Conservation (phyloP, 2,797 vertebrate species). For the Falco berigora region DNA sequence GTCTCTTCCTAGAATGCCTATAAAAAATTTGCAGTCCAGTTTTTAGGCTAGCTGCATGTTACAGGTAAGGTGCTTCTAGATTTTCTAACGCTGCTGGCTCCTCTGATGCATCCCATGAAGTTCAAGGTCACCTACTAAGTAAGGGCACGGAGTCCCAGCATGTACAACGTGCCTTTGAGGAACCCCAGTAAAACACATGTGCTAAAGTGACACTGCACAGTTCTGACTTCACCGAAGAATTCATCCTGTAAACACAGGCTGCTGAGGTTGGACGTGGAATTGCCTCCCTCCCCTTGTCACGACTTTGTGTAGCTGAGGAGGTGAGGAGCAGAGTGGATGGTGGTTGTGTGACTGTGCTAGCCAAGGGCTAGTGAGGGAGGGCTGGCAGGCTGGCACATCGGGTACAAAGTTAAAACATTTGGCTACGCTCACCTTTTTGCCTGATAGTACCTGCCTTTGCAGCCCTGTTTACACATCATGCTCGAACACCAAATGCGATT, state of each 20-base stretch:
- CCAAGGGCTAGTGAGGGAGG: background rate
- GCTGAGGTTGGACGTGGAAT: background rate
- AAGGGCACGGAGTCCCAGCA: too few species aligned
- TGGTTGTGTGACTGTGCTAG: background rate
- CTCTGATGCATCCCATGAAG: background rate
- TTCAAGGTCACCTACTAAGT: background rate
- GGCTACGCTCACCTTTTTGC: background rate
- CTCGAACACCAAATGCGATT: background rate
- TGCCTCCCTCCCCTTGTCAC: rapidly evolving
- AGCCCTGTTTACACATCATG: background rate
- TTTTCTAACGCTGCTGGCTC: background rate
- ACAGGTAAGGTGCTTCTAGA: background rate
- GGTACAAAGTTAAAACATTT: background rate
- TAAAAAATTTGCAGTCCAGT: background rate
- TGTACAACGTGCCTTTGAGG: background rate
- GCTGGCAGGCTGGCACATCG: background rate
- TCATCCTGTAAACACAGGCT: background rate
- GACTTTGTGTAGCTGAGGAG: background rate
- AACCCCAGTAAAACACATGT: background rate
- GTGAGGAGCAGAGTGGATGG: background rate
- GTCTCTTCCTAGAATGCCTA: background rate
- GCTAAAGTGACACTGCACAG: background rate
- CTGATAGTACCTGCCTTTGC: background rate
- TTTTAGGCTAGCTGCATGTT: background rate
- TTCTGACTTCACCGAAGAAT: background rate